Conservation (phyloP, 92 coral and sea anemone genomes). For the Nematostella vectensis region DNA sequence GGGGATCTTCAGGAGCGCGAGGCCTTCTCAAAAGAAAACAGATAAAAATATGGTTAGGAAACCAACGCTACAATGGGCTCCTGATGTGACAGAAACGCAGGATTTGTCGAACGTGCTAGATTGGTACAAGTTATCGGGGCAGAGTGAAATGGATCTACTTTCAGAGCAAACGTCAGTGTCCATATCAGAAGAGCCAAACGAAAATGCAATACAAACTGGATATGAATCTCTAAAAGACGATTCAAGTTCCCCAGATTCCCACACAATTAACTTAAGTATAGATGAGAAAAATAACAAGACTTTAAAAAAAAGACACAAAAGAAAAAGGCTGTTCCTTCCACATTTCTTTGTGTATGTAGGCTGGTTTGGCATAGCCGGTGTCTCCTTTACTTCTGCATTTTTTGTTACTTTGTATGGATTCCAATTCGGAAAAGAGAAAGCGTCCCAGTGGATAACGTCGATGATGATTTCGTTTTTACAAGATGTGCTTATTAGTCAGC, state of each 20-base stretch:
- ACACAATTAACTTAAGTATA: no score
- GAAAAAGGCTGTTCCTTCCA: constrained; percentile 14
- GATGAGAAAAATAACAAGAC: neutral
- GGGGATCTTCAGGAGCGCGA: constrained; percentile 49
- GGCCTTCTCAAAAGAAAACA: constrained; percentile 20
- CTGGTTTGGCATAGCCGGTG: constrained; percentile 42
- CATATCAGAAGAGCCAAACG: neutral
- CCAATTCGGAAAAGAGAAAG: constrained; percentile 59
- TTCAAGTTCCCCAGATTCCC: neutral
- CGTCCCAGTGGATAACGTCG: constrained; percentile 77
- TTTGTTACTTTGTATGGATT: constrained; percentile 71
- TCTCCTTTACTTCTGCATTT: constrained; percentile 56
- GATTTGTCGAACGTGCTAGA: constrained; percentile 26
- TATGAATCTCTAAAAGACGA: neutral
- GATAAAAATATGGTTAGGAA: neutral
- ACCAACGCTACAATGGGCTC: constrained; percentile 10
- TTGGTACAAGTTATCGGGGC: constrained; percentile 42
- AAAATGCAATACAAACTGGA: neutral
- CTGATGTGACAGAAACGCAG: constrained; percentile 6
- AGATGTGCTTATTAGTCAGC: constrained; percentile 65
- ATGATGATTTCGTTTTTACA: constrained; percentile 48
- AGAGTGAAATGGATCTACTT: constrained; percentile 1
- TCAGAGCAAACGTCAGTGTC: neutral
- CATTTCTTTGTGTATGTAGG: constrained; percentile 57
- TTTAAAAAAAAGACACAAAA: no score